phyloP scores from a whole-genome alignment of 2,888 invertebrate genomes.

The Metallyticus violacea region DNA sequence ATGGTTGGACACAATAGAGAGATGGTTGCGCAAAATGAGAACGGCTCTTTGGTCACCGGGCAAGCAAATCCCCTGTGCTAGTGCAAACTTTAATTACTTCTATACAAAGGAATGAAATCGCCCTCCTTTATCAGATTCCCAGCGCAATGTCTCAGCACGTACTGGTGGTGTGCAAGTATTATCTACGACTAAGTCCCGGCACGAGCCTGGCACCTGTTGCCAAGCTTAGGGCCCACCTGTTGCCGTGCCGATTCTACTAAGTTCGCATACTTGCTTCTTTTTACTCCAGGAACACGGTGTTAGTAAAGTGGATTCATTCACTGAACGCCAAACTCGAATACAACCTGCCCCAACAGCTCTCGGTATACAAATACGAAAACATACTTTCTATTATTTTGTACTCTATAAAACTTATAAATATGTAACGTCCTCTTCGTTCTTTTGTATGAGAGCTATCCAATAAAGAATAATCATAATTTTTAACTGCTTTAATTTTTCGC shows the following conservation, averaged over 20 bases:
- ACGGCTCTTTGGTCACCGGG: no score
- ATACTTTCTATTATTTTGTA: no score
- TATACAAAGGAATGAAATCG: not conserved
- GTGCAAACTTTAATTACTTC: not conserved
- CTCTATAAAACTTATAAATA: no score
- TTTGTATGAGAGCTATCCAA: no score
- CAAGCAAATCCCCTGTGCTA: not conserved
- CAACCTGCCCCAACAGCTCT: no score
- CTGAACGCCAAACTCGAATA: no score
- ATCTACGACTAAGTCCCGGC: not conserved
- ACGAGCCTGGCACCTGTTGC: not conserved
- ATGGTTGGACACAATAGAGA: not conserved
- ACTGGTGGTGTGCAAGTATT: no score
- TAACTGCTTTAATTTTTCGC: no score
- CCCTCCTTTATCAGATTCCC: not conserved
- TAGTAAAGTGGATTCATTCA: not conserved
- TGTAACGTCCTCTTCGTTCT: no score
- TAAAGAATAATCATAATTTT: no score
- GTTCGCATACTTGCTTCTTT: not conserved
- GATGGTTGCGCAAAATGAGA: no score
- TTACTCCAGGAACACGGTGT: not conserved
- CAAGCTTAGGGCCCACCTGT: not conserved
- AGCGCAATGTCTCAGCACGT: not conserved
- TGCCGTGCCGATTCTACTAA: not conserved
- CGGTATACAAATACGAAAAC: no score